phyloP scores from a whole-genome alignment of 2,113 vertebrate genomes.

The Embiotoca jacksoni region DNA sequence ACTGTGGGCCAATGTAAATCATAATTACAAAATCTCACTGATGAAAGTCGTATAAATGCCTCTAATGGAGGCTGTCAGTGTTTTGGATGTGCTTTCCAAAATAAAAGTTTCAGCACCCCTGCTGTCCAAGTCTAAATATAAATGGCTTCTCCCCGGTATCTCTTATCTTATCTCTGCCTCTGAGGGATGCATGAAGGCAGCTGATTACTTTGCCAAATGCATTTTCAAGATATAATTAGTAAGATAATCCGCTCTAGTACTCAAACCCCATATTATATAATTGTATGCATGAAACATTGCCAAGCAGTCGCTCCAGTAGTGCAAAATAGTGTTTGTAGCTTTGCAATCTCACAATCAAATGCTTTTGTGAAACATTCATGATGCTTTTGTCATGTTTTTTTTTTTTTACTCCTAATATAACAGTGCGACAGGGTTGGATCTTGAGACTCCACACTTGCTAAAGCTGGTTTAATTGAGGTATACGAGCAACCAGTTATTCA shows the following conservation, averaged over 20 bases:
- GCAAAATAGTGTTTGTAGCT: conserved; percentile 6
- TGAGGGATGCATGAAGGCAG: conserved; percentile 51
- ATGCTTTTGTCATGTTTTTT: conserved; percentile 3
- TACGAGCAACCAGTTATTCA: not conserved
- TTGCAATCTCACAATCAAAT: conserved; percentile 39
- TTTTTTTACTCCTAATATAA: not conserved
- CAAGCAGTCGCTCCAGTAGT: conserved; percentile 41
- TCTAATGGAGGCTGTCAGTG: conserved; percentile 20
- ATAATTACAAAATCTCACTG: not conserved
- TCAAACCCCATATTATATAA: conserved; percentile 55
- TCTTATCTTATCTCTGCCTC: conserved; percentile 66
- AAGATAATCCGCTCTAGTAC: conserved; percentile 52
- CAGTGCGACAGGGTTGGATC: not conserved
- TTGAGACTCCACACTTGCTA: no score
- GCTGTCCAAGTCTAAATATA: conserved; percentile 66
- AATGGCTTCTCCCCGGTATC: conserved; percentile 58
- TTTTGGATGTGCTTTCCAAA: conserved; percentile 52
- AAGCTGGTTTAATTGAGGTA: not conserved
- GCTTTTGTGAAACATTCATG: conserved; percentile 20
- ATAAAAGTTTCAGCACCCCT: conserved; percentile 49
- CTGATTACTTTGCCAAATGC: conserved; percentile 61
- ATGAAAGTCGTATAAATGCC: conserved; percentile 2
- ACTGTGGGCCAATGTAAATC: no score
- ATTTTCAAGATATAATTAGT: conserved; percentile 75
- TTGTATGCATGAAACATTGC: conserved; percentile 40